phyloP scores from a whole-genome alignment of 2,888 invertebrate species.

The Morinoia aosen region DNA sequence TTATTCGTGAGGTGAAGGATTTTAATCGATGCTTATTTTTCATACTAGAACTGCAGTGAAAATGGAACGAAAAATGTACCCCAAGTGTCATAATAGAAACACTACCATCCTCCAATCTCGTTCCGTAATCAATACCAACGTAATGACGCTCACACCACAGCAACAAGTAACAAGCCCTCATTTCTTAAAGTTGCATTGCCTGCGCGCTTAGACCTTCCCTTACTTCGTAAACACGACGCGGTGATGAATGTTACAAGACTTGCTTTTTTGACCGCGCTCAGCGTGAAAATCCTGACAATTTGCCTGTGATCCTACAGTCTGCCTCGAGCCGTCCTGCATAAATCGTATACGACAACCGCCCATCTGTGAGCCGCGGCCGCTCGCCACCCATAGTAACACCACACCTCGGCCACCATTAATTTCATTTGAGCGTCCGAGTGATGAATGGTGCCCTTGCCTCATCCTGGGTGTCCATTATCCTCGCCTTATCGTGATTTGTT shows the following conservation, averaged over 20 bases:
- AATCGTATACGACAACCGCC: background rate
- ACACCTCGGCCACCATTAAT: constrained; percentile 6
- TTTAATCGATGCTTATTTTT: background rate
- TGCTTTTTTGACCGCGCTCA: background rate
- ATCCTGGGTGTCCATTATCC: constrained; percentile 26
- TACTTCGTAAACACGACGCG: background rate
- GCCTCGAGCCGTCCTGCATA: background rate
- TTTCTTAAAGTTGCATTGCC: background rate
- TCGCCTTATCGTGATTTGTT: constrained; percentile 28
- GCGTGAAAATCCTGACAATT: constrained; percentile 12
- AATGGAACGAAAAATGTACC: background rate
- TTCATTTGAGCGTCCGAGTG: constrained; percentile 8
- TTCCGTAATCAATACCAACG: background rate
- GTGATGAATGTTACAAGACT: background rate
- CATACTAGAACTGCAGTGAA: background rate
- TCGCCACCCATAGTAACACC: background rate
- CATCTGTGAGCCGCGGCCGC: background rate
- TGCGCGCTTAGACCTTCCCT: background rate
- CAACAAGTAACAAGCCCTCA: background rate
- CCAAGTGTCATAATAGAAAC: background rate
- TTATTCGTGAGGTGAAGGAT: no score
- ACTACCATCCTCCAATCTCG: background rate
- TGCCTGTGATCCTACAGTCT: background rate
- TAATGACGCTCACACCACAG: background rate
- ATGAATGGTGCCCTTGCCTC: background rate